A percentile compares a stretch with the other conserved stretches of the same genome.
Evolutionary conservation across 2,113 vertebrate species (phyloP).

Genomic region (Muntiacus muntjak): DNA sequence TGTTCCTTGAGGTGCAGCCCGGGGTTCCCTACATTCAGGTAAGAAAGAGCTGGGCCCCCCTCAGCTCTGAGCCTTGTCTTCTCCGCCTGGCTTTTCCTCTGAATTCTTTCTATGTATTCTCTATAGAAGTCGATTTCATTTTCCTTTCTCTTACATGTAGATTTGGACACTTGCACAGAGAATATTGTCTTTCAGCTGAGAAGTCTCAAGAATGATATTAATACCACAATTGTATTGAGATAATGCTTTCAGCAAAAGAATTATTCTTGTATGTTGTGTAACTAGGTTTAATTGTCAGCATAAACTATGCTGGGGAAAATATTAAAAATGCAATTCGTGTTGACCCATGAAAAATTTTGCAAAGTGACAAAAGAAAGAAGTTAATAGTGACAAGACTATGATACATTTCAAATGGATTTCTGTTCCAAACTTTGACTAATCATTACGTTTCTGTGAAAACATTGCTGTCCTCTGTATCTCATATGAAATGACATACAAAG

Average conservation of each 20-base stretch:
- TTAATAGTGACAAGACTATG: accelerated
- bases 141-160: neutral
- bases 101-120: accelerated
- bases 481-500: accelerated
- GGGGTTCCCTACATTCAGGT: accelerated
- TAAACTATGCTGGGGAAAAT: neutral
- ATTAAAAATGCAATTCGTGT: neutral
- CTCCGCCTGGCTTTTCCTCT: accelerated
- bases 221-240: neutral
- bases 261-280: neutral
- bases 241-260: neutral
- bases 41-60: too few relatives aligned
- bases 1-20: neutral
- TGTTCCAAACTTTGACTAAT: too few relatives aligned
- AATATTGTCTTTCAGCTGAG: neutral
- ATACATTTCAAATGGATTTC: neutral
- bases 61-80: accelerated
- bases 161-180: neutral
- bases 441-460: accelerated
- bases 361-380: neutral
- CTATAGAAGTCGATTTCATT: accelerated
- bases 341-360: neutral
- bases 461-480: neutral
- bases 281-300: neutral
- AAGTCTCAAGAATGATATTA: neutral